A percentile compares a stretch with the other conserved stretches of the same genome.
Conservation (phyloP, 2,797 vertebrate genomes). For the Halcyon chelicuti region DNA sequence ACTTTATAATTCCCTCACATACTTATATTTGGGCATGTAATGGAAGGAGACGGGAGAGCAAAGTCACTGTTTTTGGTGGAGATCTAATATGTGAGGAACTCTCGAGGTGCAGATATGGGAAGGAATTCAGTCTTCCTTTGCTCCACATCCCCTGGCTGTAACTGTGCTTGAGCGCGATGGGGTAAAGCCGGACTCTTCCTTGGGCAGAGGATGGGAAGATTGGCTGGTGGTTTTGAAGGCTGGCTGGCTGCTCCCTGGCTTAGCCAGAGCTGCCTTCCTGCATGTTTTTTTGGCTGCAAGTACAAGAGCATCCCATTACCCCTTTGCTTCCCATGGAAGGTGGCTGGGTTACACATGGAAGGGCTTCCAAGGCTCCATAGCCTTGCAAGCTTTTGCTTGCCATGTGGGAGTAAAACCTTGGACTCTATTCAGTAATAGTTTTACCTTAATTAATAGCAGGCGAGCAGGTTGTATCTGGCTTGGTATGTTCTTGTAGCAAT, state of each 20-base stretch:
- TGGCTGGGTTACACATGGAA: background rate
- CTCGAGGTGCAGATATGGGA: background rate
- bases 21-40: background rate
- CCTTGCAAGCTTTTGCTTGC: constrained; percentile 34
- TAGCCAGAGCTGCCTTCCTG: background rate
- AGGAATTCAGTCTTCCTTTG: background rate
- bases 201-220: background rate
- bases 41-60: constrained; percentile 48
- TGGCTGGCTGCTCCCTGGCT: background rate
- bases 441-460: background rate
- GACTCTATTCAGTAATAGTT: background rate
- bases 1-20: background rate
- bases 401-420: background rate
- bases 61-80: background rate
- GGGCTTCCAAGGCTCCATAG: background rate
- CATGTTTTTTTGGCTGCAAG: background rate
- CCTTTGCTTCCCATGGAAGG: background rate
- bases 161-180: background rate
- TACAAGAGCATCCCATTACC: accelerated
- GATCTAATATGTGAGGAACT: background rate
- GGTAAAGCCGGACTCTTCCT: background rate
- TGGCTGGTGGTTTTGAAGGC: background rate
- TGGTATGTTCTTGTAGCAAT: background rate
- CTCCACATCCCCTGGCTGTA: background rate
- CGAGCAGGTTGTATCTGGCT: background rate